Percentiles rank a stretch among this genome's conserved stretches.
phyloP scores from a whole-genome alignment of 2,113 vertebrate species.

The Tachysurus fulvidraco region DNA sequence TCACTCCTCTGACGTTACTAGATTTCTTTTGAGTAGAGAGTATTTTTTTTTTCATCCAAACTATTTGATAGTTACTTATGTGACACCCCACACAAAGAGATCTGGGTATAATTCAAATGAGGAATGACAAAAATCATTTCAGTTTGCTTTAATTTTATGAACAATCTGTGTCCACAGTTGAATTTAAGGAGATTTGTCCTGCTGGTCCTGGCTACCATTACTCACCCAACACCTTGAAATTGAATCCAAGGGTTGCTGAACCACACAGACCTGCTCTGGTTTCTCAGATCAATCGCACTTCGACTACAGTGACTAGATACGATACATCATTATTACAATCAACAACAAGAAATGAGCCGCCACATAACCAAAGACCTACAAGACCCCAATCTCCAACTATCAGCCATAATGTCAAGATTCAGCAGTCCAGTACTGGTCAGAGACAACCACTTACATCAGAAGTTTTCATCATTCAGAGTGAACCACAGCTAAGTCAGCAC shows the following conservation, averaged over 20 bases:
- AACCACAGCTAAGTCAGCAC: slow-evolving; percentile 23
- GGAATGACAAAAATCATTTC: not conserved
- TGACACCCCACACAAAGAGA: not conserved
- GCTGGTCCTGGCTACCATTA: slow-evolving; percentile 96
- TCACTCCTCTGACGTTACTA: not conserved
- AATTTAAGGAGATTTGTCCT: slow-evolving; percentile 93
- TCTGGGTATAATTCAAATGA: not conserved
- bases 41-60: not conserved
- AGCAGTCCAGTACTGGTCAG: slow-evolving; percentile 14
- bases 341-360: slow-evolving; percentile 28
- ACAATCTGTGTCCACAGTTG: slow-evolving; percentile 68
- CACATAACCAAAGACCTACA: not conserved
- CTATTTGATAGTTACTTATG: not conserved
- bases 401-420: slow-evolving; percentile 37
- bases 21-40: not conserved
- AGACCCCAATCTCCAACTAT: slow-evolving; percentile 1
- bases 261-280: slow-evolving; percentile 61
- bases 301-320: slow-evolving; percentile 15
- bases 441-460: slow-evolving; percentile 18
- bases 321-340: slow-evolving; percentile 23
- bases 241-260: slow-evolving; percentile 72
- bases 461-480: slow-evolving; percentile 18
- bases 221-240: slow-evolving; percentile 80
- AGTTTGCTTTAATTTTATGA: not conserved
- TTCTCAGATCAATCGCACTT: slow-evolving; percentile 2